Base-by-base conservation (phyloP, 2,888 invertebrate species). In the Rotaria sp. region DNA sequence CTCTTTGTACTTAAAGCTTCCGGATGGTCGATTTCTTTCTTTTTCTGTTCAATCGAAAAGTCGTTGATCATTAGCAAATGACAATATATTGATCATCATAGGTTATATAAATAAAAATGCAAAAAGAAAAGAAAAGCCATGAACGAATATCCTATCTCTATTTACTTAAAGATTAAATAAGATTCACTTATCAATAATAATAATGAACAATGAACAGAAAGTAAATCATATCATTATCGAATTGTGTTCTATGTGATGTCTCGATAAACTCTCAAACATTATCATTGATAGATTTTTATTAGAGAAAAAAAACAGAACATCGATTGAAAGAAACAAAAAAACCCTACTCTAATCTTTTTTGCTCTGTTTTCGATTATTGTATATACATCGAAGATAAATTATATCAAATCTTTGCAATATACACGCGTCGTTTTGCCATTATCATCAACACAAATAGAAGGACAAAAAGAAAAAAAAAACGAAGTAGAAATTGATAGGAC, bases 141-240 rank as follows among this genome's bases (percentile, higher is more conserved):
- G 35, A 45, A 45, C 80, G n/a, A n/a, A 21, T 38, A 45, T n/a
- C 80, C 21, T 41, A 21, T 52, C 8, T 80, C 1, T 80, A 45
- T 80, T 80, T 80, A 41, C 45, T 80, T 26, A 45, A 26, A n/a
- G 80, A 80, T 80, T 80, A 26, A 80, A 80, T n/a, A 80, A 80
- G 80, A 80, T 80, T 80, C 80, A 45, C 80, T 80, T 26, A 7
- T 24, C 26, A 80, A 80, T 80, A 45, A 45, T 67, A 21, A 67
- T 2, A 8, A 67, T 8, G 50, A 50, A 38, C 3, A 38, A n/a
- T 18, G 80, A 80, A 26, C 21, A 80, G 15, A 1, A 80, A 80
- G 26, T 26, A 45, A 38, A 24, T 5, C n/a, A 45, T n/a, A 80
- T 45, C n/a, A 80, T 80, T 45, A 45, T 45, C 80, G 45, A 45